Percentiles rank a stretch among this genome's conserved stretches.
phyloP scores from a whole-genome alignment of 2,797 vertebrate species.

The Pelodytes ibericus region DNA sequence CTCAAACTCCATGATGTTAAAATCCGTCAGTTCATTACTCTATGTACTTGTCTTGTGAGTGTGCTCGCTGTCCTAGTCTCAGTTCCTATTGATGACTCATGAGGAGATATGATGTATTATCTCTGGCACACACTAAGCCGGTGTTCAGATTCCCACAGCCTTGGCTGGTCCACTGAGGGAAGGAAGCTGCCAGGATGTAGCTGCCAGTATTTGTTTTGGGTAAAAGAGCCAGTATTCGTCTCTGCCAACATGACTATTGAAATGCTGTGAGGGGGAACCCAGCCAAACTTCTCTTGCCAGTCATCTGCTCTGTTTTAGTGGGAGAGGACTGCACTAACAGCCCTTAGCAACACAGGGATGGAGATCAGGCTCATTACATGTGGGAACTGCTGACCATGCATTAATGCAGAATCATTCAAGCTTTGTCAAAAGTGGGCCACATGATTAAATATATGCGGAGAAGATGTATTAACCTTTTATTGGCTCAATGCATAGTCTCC shows the following conservation, averaged over 20 bases:
- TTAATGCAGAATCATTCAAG: no score
- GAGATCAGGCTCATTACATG: neutral
- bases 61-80: neutral
- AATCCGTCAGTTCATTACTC: neutral
- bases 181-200: slow-evolving; percentile 25
- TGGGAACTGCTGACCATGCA: neutral
- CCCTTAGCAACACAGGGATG: neutral
- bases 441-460: no score
- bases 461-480: no score
- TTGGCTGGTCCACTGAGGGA: neutral
- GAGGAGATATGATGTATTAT: slow-evolving; percentile 32
- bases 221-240: neutral
- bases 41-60: neutral
- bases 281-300: neutral
- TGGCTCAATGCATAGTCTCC: no score
- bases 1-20: neutral
- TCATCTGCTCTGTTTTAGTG: neutral
- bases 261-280: neutral
- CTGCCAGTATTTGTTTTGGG: slow-evolving; percentile 31
- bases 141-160: slow-evolving; percentile 28
- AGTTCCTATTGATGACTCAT: slow-evolving; percentile 3
- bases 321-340: neutral
- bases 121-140: slow-evolving; percentile 1
- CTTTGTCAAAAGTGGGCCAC: no score
- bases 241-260: slow-evolving; percentile 34